Percentiles rank a stretch among this genome's conserved stretches.
Conservation (phyloP, 2,888 invertebrate genomes). For the Cyaniris semiargus region DNA sequence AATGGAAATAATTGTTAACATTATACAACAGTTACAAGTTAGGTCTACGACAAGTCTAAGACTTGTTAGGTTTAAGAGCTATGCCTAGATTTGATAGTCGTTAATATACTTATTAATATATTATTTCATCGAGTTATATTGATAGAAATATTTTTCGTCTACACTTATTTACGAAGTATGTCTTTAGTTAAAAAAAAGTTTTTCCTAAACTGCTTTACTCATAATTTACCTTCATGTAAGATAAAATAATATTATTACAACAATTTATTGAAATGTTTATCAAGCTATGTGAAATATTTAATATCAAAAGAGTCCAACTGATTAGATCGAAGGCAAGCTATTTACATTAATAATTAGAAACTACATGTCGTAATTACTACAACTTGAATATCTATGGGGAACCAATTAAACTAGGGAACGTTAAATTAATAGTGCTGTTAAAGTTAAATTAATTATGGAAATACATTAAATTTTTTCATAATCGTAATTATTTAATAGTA, state of each 20-base stretch:
- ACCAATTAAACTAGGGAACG: slow-evolving; percentile 8
- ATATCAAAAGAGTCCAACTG: background rate
- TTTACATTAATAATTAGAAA: slow-evolving; percentile 25
- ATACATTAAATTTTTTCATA: slow-evolving; percentile 53
- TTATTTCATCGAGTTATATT: too few relatives aligned
- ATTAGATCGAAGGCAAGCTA: background rate
- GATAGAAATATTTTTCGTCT: too few relatives aligned
- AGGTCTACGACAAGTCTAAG: too few relatives aligned
- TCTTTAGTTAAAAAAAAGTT: too few relatives aligned
- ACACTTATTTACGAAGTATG: too few relatives aligned
- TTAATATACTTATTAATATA: too few relatives aligned
- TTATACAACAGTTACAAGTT: slow-evolving; percentile 4
- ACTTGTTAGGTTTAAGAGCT: too few relatives aligned
- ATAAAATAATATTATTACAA: background rate
- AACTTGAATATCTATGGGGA: slow-evolving; percentile 1
- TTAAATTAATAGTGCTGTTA: slow-evolving; percentile 24
- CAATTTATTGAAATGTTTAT: background rate
- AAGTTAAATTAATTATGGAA: slow-evolving; percentile 49
- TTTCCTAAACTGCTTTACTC: too few relatives aligned
- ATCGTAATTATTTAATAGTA: slow-evolving; percentile 47
- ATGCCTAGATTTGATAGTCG: too few relatives aligned
- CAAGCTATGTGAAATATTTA: background rate
- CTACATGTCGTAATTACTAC: background rate
- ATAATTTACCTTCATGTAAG: background rate
- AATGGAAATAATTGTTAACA: slow-evolving; percentile 8